These are phyloP conservation scores for Metellina segmentata DNA, from an alignment of 2,888 invertebrate species.

Conservation along the genomic window DNA sequence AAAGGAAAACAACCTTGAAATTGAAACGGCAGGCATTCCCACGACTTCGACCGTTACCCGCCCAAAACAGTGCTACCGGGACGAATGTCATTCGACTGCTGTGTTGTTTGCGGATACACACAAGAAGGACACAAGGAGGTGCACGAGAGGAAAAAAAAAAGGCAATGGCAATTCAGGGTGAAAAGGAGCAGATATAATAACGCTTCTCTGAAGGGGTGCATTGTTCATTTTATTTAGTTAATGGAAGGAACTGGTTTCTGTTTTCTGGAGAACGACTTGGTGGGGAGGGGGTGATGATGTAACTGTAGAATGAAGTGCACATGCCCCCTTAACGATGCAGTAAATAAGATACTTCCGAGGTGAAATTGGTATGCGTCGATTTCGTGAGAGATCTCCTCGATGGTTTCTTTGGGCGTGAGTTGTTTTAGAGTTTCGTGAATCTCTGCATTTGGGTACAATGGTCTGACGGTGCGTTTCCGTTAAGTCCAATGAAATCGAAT, in stretches of 20 bases:
- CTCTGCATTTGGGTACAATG: background rate
- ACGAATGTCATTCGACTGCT: background rate
- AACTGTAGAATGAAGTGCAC: constrained; percentile 11
- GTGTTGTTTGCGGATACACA: no score
- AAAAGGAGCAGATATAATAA: constrained; percentile 1
- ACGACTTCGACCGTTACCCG: background rate
- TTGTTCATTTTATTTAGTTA: constrained; percentile 6
- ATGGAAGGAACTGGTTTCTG: constrained; percentile 31
- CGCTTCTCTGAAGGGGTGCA: background rate
- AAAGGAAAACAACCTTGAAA: constrained; percentile 4
- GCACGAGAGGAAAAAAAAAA: background rate
- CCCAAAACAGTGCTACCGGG: constrained; percentile 26
- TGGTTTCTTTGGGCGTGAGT: no score
- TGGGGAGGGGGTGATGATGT: background rate
- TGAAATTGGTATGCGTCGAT: background rate
- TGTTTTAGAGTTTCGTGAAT: background rate
- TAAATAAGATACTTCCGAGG: constrained; percentile 10
- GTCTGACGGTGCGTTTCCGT: no score
- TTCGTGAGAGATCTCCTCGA: background rate
- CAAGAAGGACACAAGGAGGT: background rate
- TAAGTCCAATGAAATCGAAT: no score
- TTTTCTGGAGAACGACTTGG: background rate
- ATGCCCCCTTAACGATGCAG: constrained; percentile 27
- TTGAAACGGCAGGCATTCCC: background rate
- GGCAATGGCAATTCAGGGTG: constrained; percentile 1